Evolutionary conservation across 1,140 invertebrate species (phyloP), one percentile per base, ranked within the genome.

Genomic region (Cotesia chilonis): DNA sequence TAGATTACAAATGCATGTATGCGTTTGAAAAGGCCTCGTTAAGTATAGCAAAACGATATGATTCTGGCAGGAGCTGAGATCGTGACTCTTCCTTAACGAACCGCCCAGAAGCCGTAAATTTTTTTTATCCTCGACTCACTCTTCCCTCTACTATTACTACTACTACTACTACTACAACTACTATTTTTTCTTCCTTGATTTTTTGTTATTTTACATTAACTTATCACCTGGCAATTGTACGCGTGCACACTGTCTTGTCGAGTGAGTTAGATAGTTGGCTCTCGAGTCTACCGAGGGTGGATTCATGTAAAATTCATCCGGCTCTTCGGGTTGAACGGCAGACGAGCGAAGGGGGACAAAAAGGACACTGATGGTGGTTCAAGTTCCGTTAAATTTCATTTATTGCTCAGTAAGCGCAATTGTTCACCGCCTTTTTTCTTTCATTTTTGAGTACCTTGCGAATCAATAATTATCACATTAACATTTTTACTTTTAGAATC

Each of bases 241-340:
- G 47, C 51, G 67, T 68, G 54, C 37, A 36, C 38, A 52, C 28
- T 55, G n/a, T 41, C 17, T 68, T n/a, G 37, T 71, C 63, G 51
- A 68, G 69, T 68, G 41, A 47, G 41, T 47, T 47, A 47, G 41
- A 47, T 6, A 47, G 41, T 47, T 68, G 66, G 35, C n/a, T 59
- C 55, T 63, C 68, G 36, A 37, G 68, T 55, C 54, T 37, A 28
- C 54, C 47, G 54, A 41, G 57, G 60, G 66, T 59, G 68, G 38
- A 69, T 75, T 75, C 74, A 75, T 75, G 74, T 75, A 67, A 72
- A 72, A 75, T 75, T 75, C 71, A 75, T 75, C 63, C 63, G 60
- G 68, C 37, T 70, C 57, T 66, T 71, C 14, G 69, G 55, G n/a
- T 57, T 70, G 68, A 61, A 14, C 60, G 47, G 20, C 28, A 52